Conservation (phyloP, 2,113 vertebrate species). For the Grallaria varia region DNA sequence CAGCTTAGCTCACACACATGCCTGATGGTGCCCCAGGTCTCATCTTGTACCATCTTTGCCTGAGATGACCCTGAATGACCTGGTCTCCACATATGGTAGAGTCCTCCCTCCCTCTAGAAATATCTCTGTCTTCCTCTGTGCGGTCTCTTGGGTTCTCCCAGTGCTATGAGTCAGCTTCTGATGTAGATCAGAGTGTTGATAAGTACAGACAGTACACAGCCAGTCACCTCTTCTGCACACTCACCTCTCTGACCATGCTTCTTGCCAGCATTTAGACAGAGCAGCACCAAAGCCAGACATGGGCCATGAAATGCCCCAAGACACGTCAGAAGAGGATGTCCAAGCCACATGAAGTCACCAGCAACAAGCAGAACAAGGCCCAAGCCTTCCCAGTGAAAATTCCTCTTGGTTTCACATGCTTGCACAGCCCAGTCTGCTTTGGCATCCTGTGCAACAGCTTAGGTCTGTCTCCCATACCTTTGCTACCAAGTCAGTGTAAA, state of each 20-base stretch:
- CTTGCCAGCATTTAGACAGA: not conserved
- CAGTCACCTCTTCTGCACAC: rapidly evolving
- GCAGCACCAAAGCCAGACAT: not conserved
- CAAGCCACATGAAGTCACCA: not conserved
- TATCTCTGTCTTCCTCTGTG: not conserved
- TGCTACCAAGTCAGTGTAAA: not conserved
- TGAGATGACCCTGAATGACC: not conserved
- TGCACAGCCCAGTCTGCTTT: not conserved
- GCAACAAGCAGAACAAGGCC: not conserved
- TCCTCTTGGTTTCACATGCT: not conserved
- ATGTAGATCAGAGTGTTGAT: not conserved
- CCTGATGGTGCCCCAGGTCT: not conserved
- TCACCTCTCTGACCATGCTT: rapidly evolving
- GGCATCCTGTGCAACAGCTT: not conserved
- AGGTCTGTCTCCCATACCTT: not conserved
- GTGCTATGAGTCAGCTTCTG: not conserved
- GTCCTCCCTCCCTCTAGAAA: not conserved
- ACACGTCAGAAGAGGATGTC: not conserved
- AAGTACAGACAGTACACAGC: not conserved
- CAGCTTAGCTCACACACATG: rapidly evolving
- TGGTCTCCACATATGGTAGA: not conserved
- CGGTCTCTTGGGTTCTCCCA: not conserved
- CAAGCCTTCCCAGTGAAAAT: not conserved
- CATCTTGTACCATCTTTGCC: not conserved
- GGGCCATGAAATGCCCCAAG: not conserved